Evolutionary conservation across 2,113 vertebrate genomes (phyloP).

Genomic region (Nothoprocta pentlandii): DNA sequence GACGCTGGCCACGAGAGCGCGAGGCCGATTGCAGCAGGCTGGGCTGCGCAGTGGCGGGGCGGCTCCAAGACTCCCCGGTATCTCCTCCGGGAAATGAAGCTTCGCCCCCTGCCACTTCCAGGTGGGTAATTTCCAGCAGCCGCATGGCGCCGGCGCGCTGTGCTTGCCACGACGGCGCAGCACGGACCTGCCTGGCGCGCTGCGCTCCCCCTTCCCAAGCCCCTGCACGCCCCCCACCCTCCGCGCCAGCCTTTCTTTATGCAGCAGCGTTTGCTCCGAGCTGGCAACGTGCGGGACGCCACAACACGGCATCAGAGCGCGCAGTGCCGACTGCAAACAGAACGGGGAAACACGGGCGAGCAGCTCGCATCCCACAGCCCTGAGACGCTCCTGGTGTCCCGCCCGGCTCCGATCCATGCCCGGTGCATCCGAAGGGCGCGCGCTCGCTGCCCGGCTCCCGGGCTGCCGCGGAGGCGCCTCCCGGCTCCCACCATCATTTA

Average conservation of each 20-base stretch:
- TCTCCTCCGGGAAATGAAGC: fast-evolving
- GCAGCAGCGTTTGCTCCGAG: not conserved
- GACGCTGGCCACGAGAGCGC: not conserved
- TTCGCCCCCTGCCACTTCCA: not conserved
- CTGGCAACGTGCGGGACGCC: not conserved
- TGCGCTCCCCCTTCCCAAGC: not conserved
- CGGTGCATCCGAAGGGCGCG: not conserved
- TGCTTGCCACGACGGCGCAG: fast-evolving
- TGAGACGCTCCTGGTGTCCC: fast-evolving
- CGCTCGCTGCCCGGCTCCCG: fast-evolving
- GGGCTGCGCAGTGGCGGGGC: too few species aligned
- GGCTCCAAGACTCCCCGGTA: not conserved
- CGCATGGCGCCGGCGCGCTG: not conserved
- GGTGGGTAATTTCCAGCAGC: not conserved
- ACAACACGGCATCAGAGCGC: not conserved
- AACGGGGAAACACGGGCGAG: not conserved
- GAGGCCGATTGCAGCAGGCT: not conserved
- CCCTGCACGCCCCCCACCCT: not conserved
- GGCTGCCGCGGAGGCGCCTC: not conserved
- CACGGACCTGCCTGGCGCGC: fast-evolving
- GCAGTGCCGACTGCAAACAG: not conserved
- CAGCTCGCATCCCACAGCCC: not conserved
- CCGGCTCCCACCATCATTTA: slow-evolving; percentile 45
- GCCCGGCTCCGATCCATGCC: too few species aligned
- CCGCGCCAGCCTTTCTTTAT: not conserved